Base-by-base conservation (phyloP, 2,113 vertebrate species). In the Tupaia chinensis region DNA sequence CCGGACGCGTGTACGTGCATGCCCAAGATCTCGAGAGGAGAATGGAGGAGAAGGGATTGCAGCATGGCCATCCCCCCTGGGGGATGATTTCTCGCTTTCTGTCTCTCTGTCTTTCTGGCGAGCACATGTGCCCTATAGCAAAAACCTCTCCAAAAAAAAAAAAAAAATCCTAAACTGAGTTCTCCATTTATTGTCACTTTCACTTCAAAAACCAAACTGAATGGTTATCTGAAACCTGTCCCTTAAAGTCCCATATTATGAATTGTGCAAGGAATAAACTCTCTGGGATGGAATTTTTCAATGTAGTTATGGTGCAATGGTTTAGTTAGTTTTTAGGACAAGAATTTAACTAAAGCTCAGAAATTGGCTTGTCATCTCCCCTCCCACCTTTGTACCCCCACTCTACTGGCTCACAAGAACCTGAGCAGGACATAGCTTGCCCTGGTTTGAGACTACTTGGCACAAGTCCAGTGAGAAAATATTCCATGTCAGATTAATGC, bases 271-370 rank as follows among this genome's bases (percentile, higher is more conserved):
- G 53, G 15, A 85, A 89, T 70, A 68, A 80, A 65, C 23, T 68
- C 81, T 60, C 29, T 85, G 79, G 70, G 68, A 77, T 53, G 69
- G 16, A 81, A 70, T 84, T 89, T 95, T 83, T 60, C 44, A 0
- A 65, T 72, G 56, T 60, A 66, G 32, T 61, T 90, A 66, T 15
- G 9, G 25, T 93, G 12, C 23, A 91, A 72, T 16, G 22, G 25
- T 73, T 87, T 74, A 69, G 53, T 92, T 93, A 80, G 12, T 80
- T 96, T 93, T 68, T 56, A 93, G 85, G 20, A 66, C 22, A 17
- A 5, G 20, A 22, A 89, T 87, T 96, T 93, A 97, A 94, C n/a
- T 96, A 74, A 82, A 83, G 92, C 74, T 96, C 91, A 80, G 86
- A 92, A 89, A 83, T 79, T 32, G 94, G 61, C 60, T 34, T 94